Percentiles rank a stretch among this genome's conserved stretches.
Conservation (phyloP, 2,113 vertebrate species). For the Dromas ardeola region DNA sequence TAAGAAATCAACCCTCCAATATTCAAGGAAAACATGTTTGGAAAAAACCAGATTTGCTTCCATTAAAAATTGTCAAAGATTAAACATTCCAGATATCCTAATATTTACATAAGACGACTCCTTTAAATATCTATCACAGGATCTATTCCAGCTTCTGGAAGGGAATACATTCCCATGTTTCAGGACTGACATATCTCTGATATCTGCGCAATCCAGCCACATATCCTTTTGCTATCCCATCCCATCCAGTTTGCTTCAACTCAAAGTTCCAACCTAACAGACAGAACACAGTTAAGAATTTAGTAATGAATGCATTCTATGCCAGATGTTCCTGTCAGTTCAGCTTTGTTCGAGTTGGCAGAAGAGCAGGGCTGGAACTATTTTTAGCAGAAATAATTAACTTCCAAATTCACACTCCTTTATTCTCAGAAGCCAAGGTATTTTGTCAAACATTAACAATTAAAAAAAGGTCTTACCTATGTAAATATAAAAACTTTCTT, state of each 20-base stretch:
- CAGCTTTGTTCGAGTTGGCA: not conserved
- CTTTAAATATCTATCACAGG: not conserved
- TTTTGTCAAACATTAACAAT: not conserved
- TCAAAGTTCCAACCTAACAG: not conserved
- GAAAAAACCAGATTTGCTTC: not conserved
- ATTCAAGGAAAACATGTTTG: accelerated
- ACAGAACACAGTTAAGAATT: not conserved
- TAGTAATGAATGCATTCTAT: not conserved
- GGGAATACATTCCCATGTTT: not conserved
- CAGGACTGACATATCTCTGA: not conserved
- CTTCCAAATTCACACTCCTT: not conserved
- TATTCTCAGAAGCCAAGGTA: not conserved
- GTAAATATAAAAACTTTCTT: not conserved
- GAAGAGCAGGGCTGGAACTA: not conserved
- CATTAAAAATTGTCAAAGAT: not conserved
- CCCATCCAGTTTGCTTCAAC: not conserved
- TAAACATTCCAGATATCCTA: not conserved
- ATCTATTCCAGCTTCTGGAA: not conserved
- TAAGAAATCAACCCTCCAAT: not conserved
- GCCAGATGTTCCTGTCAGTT: not conserved
- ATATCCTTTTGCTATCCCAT: not conserved
- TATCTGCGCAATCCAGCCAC: not conserved
- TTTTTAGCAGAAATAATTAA: not conserved
- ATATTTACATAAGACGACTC: not conserved
- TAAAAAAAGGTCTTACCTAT: not conserved